These are phyloP conservation scores for Phymorhynchus buccinoides DNA, from an alignment of 1,140 invertebrate genomes.

Conservation along the genomic window DNA sequence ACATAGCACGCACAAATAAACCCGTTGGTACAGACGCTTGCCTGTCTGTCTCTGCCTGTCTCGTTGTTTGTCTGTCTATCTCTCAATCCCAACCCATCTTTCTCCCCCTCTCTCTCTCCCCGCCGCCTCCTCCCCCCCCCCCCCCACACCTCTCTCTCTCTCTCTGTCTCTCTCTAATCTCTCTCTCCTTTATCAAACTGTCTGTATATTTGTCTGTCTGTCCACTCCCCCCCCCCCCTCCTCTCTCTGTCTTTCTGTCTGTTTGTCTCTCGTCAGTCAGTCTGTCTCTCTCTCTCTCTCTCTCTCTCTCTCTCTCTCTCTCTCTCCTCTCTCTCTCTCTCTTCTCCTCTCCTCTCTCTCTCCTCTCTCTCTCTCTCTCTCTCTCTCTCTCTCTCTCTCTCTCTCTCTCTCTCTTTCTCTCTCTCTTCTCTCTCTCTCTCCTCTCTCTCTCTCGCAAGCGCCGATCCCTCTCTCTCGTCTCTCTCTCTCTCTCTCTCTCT, in stretches of 20 bases:
- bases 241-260: background rate
- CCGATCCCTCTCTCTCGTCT: no score
- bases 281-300: background rate
- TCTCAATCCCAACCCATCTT: no score
- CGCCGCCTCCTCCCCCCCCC: no score
- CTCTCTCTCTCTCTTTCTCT: background rate
- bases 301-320: no score
- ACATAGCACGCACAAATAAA: background rate
- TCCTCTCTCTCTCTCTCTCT: constrained; percentile 25
- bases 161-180: background rate
- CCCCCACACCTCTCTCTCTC: no score
- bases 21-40: no score
- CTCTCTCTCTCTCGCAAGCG: no score
- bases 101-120: no score
- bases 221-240: no score
- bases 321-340: background rate
- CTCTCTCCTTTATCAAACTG: background rate
- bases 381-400: background rate
- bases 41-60: no score
- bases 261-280: background rate
- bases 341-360: constrained; percentile 5
- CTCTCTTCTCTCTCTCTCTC: no score
- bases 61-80: no score
- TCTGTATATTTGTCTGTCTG: background rate
- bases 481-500: background rate